Conservation (phyloP, 2,888 invertebrate species). For the Zeuzera pyrina region DNA sequence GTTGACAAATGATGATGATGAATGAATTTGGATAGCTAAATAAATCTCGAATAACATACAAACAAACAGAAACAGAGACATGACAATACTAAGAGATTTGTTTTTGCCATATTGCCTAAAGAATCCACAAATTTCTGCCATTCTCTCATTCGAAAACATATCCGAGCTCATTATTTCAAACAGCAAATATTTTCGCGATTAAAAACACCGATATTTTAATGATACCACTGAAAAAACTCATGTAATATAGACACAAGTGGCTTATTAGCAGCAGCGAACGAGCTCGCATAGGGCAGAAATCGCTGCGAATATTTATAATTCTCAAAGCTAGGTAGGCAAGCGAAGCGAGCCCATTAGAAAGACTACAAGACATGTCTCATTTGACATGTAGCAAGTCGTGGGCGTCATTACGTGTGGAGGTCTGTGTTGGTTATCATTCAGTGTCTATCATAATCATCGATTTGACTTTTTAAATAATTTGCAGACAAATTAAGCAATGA, state of each 20-base stretch:
- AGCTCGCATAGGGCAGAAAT: slow-evolving; percentile 25
- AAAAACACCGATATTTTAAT: slow-evolving; percentile 18
- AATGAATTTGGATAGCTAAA: too few relatives aligned
- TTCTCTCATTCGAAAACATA: too few relatives aligned
- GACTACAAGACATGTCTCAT: slow-evolving; percentile 44
- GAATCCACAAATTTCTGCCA: too few relatives aligned
- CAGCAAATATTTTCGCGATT: too few relatives aligned
- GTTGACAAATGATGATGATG: too few relatives aligned
- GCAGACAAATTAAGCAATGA: too few relatives aligned
- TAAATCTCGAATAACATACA: too few relatives aligned
- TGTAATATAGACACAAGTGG: slow-evolving; percentile 49
- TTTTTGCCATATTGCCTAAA: too few relatives aligned
- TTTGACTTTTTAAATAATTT: too few relatives aligned
- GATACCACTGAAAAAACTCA: slow-evolving; percentile 26
- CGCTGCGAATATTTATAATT: slow-evolving; percentile 40
- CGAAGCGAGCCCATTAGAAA: slow-evolving; percentile 39
- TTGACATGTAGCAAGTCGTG: slow-evolving; percentile 28
- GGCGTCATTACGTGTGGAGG: slow-evolving; percentile 17
- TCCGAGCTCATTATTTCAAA: too few relatives aligned
- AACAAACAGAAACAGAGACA: too few relatives aligned
- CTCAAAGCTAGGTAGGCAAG: slow-evolving; percentile 17
- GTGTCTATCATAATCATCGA: background rate
- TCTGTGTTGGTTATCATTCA: background rate
- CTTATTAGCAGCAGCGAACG: slow-evolving; percentile 55
- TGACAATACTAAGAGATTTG: too few relatives aligned